These are phyloP conservation scores for Chironomus tepperi DNA, from an alignment of 1,140 invertebrate genomes.

Conservation along the genomic window DNA sequence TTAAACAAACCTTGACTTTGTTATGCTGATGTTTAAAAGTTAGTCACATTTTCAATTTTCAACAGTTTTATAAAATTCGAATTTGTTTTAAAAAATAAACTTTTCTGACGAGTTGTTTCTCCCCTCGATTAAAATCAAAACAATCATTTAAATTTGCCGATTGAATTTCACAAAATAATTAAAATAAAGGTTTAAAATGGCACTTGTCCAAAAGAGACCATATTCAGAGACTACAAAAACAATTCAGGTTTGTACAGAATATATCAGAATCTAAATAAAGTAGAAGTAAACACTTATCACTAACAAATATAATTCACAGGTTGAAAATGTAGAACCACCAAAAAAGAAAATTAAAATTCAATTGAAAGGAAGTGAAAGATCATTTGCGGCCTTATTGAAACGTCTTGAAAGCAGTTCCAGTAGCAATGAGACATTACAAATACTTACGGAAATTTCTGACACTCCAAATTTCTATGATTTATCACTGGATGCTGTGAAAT, in stretches of 20 bases:
- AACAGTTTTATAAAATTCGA: too few relatives aligned
- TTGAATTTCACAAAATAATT: neutral
- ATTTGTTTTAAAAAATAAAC: too few relatives aligned
- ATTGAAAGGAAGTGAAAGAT: neutral
- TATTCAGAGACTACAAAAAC: neutral
- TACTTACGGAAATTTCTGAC: slow-evolving; percentile 66
- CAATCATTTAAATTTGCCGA: too few relatives aligned
- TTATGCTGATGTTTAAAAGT: too few relatives aligned
- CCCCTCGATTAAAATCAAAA: too few relatives aligned
- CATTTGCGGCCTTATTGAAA: neutral
- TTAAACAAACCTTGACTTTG: too few relatives aligned
- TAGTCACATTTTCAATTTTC: too few relatives aligned
- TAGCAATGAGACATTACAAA: slow-evolving; percentile 60
- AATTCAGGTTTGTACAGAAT: neutral
- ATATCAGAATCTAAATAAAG: too few relatives aligned
- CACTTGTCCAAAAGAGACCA: neutral
- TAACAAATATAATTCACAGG: neutral
- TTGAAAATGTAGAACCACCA: neutral
- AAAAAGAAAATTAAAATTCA: neutral
- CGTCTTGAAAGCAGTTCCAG: neutral
- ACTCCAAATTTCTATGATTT: slow-evolving; percentile 56
- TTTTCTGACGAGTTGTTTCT: too few relatives aligned
- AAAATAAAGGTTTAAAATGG: neutral
- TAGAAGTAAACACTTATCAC: too few relatives aligned
- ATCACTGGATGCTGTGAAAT: slow-evolving; percentile 51